Base-by-base conservation (phyloP, 2,888 invertebrate species). In the Branchellion lobata region DNA sequence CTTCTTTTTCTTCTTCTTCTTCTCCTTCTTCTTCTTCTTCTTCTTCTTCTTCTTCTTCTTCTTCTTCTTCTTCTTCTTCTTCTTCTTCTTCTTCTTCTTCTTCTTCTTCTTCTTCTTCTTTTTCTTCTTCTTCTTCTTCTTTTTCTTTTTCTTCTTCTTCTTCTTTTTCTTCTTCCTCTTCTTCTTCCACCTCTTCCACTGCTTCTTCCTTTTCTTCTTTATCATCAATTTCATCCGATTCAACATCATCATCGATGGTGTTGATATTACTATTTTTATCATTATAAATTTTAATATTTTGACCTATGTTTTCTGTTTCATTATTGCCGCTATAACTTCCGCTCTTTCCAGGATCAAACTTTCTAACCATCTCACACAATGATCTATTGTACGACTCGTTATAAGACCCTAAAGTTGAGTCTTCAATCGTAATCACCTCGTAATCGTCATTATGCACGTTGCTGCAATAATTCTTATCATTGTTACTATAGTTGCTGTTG, bases 371-470 rank as follows among this genome's bases (percentile, higher is more conserved):
- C 24, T 57, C 61, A 57, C 24, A 57, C 21, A 57, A n/a, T 5
- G 61, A 57, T 24, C 61, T 57, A 57, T n/a, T 24, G 21, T 57
- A 57, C 61, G 61, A 57, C n/a, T 57, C 61, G 24, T 24, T n/a
- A n/a, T 57, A 57, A 5, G 61, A 57, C n/a, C 61, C 61, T n/a
- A 57, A 57, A 3, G 61, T 57, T 3, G 61, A 57, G 24, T 24
- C 5, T 24, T n/a, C 61, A 14, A 57, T 57, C 21, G 61, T 18
- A n/a, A 5, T n/a, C 5, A 24, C 21, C 3, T 57, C 61, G 5
- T 24, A 8, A 57, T 18, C 61, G 61, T 18, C 24, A 18, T 57
- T 57, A 5, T 47, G 8, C 18, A 24, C 61, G 24, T 57, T n/a
- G 21, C n/a, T 5, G 21, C 24, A 14, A 5, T 57, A 5, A 57